Percentiles rank a stretch among this genome's conserved stretches.
phyloP scores from a whole-genome alignment of 1,140 invertebrate genomes.

The Scylla paramamosain region DNA sequence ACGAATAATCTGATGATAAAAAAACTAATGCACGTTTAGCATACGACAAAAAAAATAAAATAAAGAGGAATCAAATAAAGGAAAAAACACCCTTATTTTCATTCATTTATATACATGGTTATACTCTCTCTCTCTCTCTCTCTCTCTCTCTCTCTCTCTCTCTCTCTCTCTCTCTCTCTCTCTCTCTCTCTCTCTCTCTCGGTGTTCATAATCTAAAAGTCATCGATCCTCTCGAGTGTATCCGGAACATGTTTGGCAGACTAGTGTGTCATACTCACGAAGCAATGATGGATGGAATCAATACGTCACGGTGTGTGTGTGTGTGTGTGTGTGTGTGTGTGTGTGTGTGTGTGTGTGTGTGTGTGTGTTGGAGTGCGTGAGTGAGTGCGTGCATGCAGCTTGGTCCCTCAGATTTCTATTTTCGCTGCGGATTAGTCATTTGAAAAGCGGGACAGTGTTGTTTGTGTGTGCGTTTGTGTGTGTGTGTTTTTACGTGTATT shows the following conservation, averaged over 20 bases:
- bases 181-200: constrained; percentile 11
- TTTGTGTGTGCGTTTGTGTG: too few species aligned
- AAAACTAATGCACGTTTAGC: not conserved
- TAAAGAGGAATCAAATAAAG: not conserved
- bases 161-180: not conserved
- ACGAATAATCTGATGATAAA: not conserved
- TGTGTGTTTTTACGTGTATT: too few species aligned
- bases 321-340: constrained; percentile 20
- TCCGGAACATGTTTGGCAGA: not conserved
- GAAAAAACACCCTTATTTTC: too few species aligned
- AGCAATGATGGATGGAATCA: not conserved
- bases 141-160: too few species aligned
- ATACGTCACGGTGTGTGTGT: not conserved
- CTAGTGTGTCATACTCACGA: not conserved
- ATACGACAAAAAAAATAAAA: not conserved
- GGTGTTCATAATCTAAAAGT: not conserved
- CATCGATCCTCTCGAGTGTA: not conserved
- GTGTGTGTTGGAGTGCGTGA: not conserved
- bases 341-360: constrained; percentile 20
- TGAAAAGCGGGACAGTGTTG: too few species aligned
- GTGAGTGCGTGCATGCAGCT: too few species aligned
- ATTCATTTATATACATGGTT: too few species aligned
- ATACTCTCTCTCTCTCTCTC: too few species aligned
- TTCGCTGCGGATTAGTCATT: too few species aligned
- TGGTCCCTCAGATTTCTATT: too few species aligned